Conservation (phyloP, 1,140 invertebrate genomes). For the Piezodorus guildinii region DNA sequence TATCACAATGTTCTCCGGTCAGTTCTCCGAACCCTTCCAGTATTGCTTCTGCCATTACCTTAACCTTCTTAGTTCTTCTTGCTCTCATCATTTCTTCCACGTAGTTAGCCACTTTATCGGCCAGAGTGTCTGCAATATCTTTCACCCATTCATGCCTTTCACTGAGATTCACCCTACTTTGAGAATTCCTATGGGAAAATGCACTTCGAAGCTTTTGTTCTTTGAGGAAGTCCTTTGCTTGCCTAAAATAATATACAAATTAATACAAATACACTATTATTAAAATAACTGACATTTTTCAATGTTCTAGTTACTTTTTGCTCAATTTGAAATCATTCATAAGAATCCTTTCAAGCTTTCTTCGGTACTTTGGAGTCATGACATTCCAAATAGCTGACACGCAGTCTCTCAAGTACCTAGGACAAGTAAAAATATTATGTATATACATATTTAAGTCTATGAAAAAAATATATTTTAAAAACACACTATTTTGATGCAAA, state of each 20-base stretch:
- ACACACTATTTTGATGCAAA: no score
- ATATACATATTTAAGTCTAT: no score
- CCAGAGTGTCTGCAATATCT: constrained; percentile 19
- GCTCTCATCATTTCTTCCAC: constrained; percentile 17
- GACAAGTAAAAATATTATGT: no score
- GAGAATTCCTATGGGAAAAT: neutral
- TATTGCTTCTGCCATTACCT: constrained; percentile 20
- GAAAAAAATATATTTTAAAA: no score
- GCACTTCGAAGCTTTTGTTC: constrained; percentile 16
- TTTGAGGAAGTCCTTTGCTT: constrained; percentile 20
- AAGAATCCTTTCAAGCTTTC: no score
- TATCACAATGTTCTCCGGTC: constrained; percentile 16
- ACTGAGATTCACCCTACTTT: constrained; percentile 12
- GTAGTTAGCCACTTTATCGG: constrained; percentile 21
- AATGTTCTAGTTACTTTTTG: no score
- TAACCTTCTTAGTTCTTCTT: constrained; percentile 12
- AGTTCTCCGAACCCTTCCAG: constrained; percentile 13
- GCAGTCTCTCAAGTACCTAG: no score
- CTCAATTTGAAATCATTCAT: no score
- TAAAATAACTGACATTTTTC: no score
- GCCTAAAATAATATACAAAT: constrained; percentile 8
- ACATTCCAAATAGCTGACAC: no score
- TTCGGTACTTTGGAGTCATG: no score
- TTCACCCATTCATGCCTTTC: constrained; percentile 22
- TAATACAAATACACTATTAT: no score